Evolutionary conservation across 2,888 invertebrate species (phyloP).

Genomic region (Caenorhabditis virilis): DNA sequence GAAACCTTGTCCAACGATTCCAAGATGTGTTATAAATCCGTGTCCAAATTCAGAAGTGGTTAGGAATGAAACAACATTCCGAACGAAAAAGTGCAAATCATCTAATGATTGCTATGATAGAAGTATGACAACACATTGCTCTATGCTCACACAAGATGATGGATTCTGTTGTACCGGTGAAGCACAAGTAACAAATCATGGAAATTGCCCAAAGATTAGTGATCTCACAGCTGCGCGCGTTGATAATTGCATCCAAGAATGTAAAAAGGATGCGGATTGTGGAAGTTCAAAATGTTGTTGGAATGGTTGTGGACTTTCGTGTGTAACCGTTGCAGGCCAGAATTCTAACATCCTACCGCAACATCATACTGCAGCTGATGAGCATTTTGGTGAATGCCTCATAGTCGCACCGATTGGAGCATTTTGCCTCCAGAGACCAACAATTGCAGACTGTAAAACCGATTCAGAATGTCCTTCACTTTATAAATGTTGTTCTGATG

Average conservation of each 20-base stretch:
- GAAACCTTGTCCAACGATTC: slow-evolving; percentile 52
- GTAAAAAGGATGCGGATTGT: slow-evolving; percentile 57
- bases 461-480: slow-evolving; percentile 58
- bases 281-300: slow-evolving; percentile 60
- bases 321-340: slow-evolving; percentile 19
- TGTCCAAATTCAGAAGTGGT: slow-evolving; percentile 52
- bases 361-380: slow-evolving; percentile 12
- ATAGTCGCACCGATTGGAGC: slow-evolving; percentile 36
- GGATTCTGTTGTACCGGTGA: slow-evolving; percentile 59
- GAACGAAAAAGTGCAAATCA: slow-evolving; percentile 33
- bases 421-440: slow-evolving; percentile 40
- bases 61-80: slow-evolving; percentile 34
- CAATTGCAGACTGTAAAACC: slow-evolving; percentile 39
- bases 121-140: slow-evolving; percentile 51
- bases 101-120: slow-evolving; percentile 44
- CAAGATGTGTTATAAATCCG: slow-evolving; percentile 59
- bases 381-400: slow-evolving; percentile 41
- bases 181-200: slow-evolving; percentile 25
- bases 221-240: slow-evolving; percentile 22
- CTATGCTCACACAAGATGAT: slow-evolving; percentile 37
- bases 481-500: slow-evolving; percentile 64
- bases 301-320: slow-evolving; percentile 63
- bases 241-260: slow-evolving; percentile 46
- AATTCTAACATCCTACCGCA: slow-evolving; percentile 7
- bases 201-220: slow-evolving; percentile 49